These are phyloP conservation scores for Gorilla gorilla DNA, from an alignment of 2,113 vertebrate species.

Conservation along the genomic window DNA sequence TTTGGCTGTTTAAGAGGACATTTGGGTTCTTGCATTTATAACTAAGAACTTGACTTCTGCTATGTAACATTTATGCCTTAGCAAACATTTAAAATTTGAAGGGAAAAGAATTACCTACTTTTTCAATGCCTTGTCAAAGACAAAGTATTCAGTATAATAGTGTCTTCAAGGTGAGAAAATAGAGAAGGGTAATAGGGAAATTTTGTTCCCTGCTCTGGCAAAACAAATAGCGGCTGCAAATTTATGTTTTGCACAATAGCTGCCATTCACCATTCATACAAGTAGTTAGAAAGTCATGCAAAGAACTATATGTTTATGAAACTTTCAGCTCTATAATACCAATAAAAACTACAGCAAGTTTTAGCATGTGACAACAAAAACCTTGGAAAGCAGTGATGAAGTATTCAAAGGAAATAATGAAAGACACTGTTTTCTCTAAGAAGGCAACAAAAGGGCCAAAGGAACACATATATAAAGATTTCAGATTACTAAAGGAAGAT, in stretches of 20 bases:
- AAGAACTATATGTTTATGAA: background rate
- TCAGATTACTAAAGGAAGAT: background rate
- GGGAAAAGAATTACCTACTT: background rate
- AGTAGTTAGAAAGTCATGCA: background rate
- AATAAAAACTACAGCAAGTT: background rate
- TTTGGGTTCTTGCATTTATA: background rate
- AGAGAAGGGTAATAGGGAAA: background rate
- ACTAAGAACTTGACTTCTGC: background rate
- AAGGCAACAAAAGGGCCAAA: background rate
- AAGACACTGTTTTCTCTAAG: background rate
- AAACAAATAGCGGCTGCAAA: background rate
- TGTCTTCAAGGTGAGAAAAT: background rate
- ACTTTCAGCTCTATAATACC: background rate
- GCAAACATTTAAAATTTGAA: slow-evolving; percentile 35
- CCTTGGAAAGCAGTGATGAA: background rate
- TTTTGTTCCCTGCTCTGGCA: background rate
- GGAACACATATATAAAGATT: background rate
- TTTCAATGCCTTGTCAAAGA: background rate
- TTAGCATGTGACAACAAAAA: background rate
- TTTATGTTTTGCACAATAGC: background rate
- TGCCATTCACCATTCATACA: background rate
- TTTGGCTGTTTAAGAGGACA: background rate
- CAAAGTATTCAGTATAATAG: background rate
- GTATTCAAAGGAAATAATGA: background rate
- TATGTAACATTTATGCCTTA: background rate